Evolutionary conservation across 2,888 invertebrate species (phyloP), one percentile per base, ranked within the genome.

Genomic region (Stenolophus ochropezus): DNA sequence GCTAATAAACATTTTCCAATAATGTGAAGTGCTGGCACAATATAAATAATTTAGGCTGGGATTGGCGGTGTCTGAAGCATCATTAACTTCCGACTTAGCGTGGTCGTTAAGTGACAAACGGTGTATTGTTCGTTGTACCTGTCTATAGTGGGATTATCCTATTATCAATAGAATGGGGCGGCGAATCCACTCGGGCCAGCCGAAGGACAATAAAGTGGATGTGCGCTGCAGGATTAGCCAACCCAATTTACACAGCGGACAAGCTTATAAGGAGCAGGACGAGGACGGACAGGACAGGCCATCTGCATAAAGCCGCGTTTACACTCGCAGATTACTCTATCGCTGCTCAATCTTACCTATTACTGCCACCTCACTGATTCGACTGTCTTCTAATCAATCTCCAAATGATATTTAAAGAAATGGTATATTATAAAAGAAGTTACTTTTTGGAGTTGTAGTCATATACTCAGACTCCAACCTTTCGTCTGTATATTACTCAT

Each of bases 71-170:
- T 75, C 51, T 75, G 53, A 58, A 77, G 76, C 65, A 78, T 78
- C 78, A 78, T 78, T 78, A 78, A 65, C 78, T 65, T 61, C 69
- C 53, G 69, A 49, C 79, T 79, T 79, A 71, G 65, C 51, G 42
- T n/a, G 18, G 23, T 21, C 73, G 71, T 58, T 80, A 80, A 80
- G 80, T 80, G 80, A 80, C 80, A 80, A 80, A 58, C 80, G 80
- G 56, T 80, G 80, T 80, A 80, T 80, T 80, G 80, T 80, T 80
- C 73, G 80, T n/a, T 71, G 73, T 80, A 80, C 80, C 80, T 80
- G 80, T 80, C 80, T 73, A 80, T 80, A 80, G 73, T 42, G 58
- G 56, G 80, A 80, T 80, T 80, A 80, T 80, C 80, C 80, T 80
- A 80, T 80, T 80, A 80, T 80, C 80, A 73, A 80, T 80, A 79